Conservation (phyloP, 2,797 vertebrate species). For the Gallirallus australis region DNA sequence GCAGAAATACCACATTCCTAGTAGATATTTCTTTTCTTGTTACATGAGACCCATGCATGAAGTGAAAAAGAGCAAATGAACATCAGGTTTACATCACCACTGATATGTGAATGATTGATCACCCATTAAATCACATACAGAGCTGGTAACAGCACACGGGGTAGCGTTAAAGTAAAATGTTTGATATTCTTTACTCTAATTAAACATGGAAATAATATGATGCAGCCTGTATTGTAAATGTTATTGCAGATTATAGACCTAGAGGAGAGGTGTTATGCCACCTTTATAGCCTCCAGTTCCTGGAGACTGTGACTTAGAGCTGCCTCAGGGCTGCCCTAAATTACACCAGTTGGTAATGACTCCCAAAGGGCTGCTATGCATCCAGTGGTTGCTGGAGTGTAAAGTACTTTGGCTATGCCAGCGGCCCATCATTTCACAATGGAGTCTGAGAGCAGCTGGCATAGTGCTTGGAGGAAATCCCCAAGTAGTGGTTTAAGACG, state of each 20-base stretch:
- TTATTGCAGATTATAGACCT: constrained; percentile 70
- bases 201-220: constrained; percentile 63
- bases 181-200: constrained; percentile 59
- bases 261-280: constrained; percentile 68
- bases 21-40: constrained; percentile 56
- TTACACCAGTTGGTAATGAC: constrained; percentile 69
- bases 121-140: constrained; percentile 67
- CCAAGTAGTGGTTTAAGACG: constrained; percentile 72
- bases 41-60: constrained; percentile 55
- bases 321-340: constrained; percentile 73
- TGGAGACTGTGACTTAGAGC: constrained; percentile 63
- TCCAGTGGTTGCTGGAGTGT: constrained; percentile 72
- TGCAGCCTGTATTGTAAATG: constrained; percentile 66
- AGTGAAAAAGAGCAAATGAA: constrained; percentile 63
- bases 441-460: constrained; percentile 68
- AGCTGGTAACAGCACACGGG: constrained; percentile 60
- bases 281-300: constrained; percentile 66
- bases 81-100: constrained; percentile 68
- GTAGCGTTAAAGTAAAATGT: constrained; percentile 64
- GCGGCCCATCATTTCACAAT: constrained; percentile 68
- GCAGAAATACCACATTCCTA: constrained; percentile 52
- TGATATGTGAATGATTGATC: constrained; percentile 73
- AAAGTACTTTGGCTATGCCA: constrained; percentile 71
- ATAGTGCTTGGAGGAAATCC: constrained; percentile 69
- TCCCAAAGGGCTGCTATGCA: constrained; percentile 70